A percentile compares a stretch with the other conserved stretches of the same genome.
These are phyloP conservation scores for Amphipoea lucens DNA, from an alignment of 2,888 invertebrate genomes.

Conservation along the genomic window DNA sequence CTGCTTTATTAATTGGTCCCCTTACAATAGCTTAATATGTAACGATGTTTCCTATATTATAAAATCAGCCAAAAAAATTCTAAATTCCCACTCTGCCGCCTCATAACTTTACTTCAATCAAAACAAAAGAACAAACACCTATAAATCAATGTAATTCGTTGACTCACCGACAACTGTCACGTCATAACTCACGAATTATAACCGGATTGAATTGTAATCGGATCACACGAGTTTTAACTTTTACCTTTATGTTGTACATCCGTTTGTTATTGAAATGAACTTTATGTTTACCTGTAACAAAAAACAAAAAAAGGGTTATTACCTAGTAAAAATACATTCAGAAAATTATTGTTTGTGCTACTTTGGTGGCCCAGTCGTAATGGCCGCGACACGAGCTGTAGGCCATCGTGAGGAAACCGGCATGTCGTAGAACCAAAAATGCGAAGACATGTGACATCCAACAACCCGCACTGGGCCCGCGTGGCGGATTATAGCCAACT, in stretches of 20 bases:
- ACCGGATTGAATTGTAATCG: conserved; percentile 60
- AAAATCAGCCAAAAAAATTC: neutral
- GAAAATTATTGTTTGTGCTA: neutral
- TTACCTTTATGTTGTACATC: conserved; percentile 28
- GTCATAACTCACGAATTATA: conserved; percentile 53
- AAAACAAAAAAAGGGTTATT: conserved; percentile 31
- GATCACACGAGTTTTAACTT: conserved; percentile 30
- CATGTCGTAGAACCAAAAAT: no score
- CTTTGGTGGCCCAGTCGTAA: neutral
- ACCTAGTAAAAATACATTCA: neutral
- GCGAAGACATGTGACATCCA: no score
- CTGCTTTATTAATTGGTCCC: no score
- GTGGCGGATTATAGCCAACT: no score
- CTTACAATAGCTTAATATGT: neutral
- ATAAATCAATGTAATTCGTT: conserved; percentile 38
- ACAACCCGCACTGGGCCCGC: no score
- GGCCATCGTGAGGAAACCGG: no score
- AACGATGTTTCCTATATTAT: neutral
- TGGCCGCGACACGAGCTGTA: no score
- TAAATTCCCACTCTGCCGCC: neutral
- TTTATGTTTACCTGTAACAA: conserved; percentile 58
- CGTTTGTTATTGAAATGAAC: conserved; percentile 31
- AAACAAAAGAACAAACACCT: conserved; percentile 34
- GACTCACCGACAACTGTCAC: conserved; percentile 37
- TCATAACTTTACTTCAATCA: conserved; percentile 11